phyloP scores from a whole-genome alignment of 2,888 invertebrate species.

The Bibio marci region DNA sequence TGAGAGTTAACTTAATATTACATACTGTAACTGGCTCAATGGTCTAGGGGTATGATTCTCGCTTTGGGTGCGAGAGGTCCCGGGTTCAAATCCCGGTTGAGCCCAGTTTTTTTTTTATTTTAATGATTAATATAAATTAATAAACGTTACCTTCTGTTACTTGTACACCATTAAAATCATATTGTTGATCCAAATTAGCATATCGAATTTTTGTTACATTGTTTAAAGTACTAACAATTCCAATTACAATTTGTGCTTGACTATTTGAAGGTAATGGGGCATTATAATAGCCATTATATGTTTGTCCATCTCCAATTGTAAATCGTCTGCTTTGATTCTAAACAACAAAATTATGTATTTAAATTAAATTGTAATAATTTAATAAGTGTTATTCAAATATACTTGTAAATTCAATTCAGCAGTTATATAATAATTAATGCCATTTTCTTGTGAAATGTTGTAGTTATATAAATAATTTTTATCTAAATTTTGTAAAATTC shows the following conservation, averaged over 20 bases:
- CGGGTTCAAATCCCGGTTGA: slow-evolving; percentile 44
- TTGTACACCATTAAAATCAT: not conserved
- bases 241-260: slow-evolving; percentile 50
- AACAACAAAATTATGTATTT: slow-evolving; percentile 8
- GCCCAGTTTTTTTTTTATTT: slow-evolving; percentile 20
- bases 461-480: slow-evolving; percentile 43
- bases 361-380: not conserved
- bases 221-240: slow-evolving; percentile 50
- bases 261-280: slow-evolving; percentile 45
- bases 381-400: no score
- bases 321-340: slow-evolving; percentile 46
- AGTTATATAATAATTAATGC: slow-evolving; percentile 62
- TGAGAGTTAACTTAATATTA: no score
- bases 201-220: slow-evolving; percentile 47
- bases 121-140: no score
- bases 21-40: slow-evolving; percentile 25
- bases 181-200: slow-evolving; percentile 21
- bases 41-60: slow-evolving; percentile 44
- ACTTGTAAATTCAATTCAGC: slow-evolving; percentile 56
- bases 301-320: slow-evolving; percentile 55
- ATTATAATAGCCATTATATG: slow-evolving; percentile 61
- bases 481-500: slow-evolving; percentile 44
- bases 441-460: slow-evolving; percentile 45
- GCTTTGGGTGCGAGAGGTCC: slow-evolving; percentile 45
- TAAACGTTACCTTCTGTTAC: no score